These are phyloP conservation scores for Blennius ocellaris DNA, from an alignment of 2,113 vertebrate genomes.

Conservation along the genomic window DNA sequence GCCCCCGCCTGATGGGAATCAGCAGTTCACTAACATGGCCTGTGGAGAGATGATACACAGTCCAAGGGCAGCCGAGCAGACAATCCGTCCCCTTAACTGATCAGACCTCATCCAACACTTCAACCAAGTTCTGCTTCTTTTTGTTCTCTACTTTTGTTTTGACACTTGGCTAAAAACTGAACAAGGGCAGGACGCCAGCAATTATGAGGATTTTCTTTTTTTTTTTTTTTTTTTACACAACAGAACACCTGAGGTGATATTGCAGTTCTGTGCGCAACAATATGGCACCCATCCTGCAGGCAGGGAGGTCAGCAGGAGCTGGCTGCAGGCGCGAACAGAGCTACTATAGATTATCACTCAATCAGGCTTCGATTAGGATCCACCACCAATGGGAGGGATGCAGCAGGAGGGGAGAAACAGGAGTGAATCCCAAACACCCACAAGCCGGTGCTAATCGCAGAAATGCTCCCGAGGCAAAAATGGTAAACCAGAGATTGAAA, in stretches of 20 bases:
- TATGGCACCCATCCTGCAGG: conserved; percentile 49
- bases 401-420: conserved; percentile 32
- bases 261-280: conserved; percentile 52
- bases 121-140: conserved; percentile 23
- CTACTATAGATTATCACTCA: conserved; percentile 84
- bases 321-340: conserved; percentile 63
- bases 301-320: conserved; percentile 65
- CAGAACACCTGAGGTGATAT: conserved; percentile 24
- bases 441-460: conserved; percentile 66
- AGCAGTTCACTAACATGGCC: conserved; percentile 61
- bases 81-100: conserved; percentile 48
- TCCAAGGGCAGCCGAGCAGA: conserved; percentile 63
- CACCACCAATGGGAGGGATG: conserved; percentile 50
- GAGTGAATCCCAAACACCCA: conserved; percentile 68
- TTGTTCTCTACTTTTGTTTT: conserved; percentile 33
- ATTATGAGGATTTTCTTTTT: neutral
- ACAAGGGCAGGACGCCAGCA: conserved; percentile 14
- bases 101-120: conserved; percentile 42
- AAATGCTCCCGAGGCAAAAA: conserved; percentile 81
- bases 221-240: conserved; percentile 10
- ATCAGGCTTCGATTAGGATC: conserved; percentile 78
- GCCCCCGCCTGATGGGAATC: conserved; percentile 74
- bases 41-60: conserved; percentile 59
- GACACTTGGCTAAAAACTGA: conserved; percentile 26
- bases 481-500: conserved; percentile 76